Base-by-base conservation (phyloP, 2,888 invertebrate species). In the Xestia sexstrigata region DNA sequence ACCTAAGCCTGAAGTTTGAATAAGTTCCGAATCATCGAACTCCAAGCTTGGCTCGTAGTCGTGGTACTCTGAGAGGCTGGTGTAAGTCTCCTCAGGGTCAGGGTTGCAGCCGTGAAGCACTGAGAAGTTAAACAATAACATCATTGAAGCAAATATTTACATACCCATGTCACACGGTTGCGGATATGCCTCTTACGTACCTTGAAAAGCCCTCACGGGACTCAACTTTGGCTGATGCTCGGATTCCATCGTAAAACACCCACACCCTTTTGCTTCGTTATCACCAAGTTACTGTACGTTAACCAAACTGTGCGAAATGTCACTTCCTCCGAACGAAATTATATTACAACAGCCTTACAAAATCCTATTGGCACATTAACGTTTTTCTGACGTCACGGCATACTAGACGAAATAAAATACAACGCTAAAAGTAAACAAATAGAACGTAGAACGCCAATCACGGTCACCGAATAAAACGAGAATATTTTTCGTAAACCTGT, bases 41-140 rank as follows among this genome's bases (percentile, higher is more conserved):
- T 99, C 99, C 93, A 99, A 97, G 95, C 99, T 98, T 23, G 99
- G 99, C 94, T 99, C 99, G 94, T 99, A 98, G 95, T 99, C 99
- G 93, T 99, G 99, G 93, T 98, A 98, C 95, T 99, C 99, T 52
- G 99, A 99, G 79, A 99, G 97, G 94, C 99, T 99, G 72, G 98
- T 98, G 93, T 98, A 98, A 15, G 98, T 97, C 91, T 99, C 99
- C 84, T 99, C 98, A 79, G 97, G 95, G 87, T 97, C 97, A 78
- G 89, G 85, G 78, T 85, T 91, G 84, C 87, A 91, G 62, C 94
- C 95, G 85, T 96, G 95, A 6, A 95, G 91, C 86, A 93, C 96
- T 95, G 42, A 88, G 55, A 89, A 82, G 85, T 80, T 81, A 81
- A 88, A 87, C 79, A 85, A 86, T 71, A 81, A 79, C 73, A 84